A percentile compares a stretch with the other conserved stretches of the same genome.
Conservation (phyloP, 1,140 invertebrate genomes). For the roundworm (Caenorhabditis elegans) region WBcel235 BX284606.5:17554001-17554500, state of each 20-base stretch:
- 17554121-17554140: constrained; percentile 8
- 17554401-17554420: constrained; percentile 25
- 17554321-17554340: neutral
- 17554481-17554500: constrained; percentile 2
- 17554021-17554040: neutral
- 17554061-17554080: neutral
- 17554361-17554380: constrained; percentile 1
- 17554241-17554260: too few species aligned
- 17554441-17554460: neutral
- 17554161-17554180: too few species aligned
- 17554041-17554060: neutral
- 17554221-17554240: too few species aligned
- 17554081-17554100: constrained; percentile 25
- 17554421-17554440: constrained; percentile 28
- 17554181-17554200: too few species aligned
- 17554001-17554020: constrained; percentile 24
- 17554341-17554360: neutral
- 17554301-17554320: too few species aligned
- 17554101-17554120: constrained; percentile 6
- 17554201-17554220: too few species aligned
- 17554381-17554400: neutral
- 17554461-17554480: neutral
- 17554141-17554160: neutral
- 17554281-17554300: too few species aligned
- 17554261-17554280: too few species aligned